These are phyloP conservation scores for Mya arenaria DNA, from an alignment of 1,140 invertebrate species.

Conservation along the genomic window DNA sequence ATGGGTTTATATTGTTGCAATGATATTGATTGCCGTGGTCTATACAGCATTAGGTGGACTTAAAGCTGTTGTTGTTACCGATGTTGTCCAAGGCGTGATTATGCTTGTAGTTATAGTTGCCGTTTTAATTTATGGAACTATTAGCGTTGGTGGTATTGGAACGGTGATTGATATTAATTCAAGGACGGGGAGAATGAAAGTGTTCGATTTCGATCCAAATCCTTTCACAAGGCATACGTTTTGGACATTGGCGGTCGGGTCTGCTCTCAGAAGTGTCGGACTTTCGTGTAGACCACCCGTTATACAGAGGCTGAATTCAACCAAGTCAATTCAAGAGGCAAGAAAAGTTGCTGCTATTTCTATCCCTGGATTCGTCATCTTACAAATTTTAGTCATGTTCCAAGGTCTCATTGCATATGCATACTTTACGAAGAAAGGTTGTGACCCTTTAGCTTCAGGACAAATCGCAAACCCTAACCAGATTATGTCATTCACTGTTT, in stretches of 20 bases:
- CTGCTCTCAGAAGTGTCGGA: background rate
- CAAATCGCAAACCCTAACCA: slow-evolving; percentile 43
- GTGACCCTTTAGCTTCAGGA: slow-evolving; percentile 36
- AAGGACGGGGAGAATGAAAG: slow-evolving; percentile 11
- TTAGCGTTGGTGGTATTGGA: background rate
- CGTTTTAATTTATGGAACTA: slow-evolving; percentile 6
- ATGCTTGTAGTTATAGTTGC: slow-evolving; percentile 1
- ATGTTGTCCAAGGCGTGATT: slow-evolving; percentile 34
- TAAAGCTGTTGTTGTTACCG: slow-evolving; percentile 32
- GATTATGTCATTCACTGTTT: slow-evolving; percentile 15
- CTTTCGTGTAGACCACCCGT: slow-evolving; percentile 5
- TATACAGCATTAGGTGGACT: slow-evolving; percentile 36
- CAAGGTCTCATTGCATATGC: slow-evolving; percentile 32
- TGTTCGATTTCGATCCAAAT: slow-evolving; percentile 31
- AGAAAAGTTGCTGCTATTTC: slow-evolving; percentile 22
- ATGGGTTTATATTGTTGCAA: slow-evolving; percentile 8
- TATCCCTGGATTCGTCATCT: slow-evolving; percentile 8
- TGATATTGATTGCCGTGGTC: slow-evolving; percentile 11
- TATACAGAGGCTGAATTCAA: slow-evolving; percentile 38
- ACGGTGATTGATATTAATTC: slow-evolving; percentile 1
- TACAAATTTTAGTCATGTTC: slow-evolving; percentile 9
- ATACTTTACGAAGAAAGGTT: slow-evolving; percentile 35
- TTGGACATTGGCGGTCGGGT: slow-evolving; percentile 32
- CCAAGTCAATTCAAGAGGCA: slow-evolving; percentile 15
- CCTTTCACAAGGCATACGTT: slow-evolving; percentile 26